Conservation (phyloP, 2,888 invertebrate genomes). For the Eupelmus urozonus region DNA sequence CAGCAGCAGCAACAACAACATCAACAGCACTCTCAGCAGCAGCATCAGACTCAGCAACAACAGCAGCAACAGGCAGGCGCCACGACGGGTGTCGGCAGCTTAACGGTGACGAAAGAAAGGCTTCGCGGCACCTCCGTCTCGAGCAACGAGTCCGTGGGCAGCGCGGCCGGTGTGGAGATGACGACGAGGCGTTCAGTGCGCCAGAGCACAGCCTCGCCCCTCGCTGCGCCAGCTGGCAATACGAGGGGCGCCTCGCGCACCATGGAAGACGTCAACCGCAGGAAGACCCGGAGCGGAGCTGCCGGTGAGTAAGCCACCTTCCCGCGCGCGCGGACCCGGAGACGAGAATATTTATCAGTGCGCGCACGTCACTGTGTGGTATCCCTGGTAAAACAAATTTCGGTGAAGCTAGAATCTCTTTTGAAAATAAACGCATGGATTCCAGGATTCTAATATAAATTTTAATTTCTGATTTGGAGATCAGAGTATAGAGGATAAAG, state of each 20-base stretch:
- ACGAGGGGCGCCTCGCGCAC: conserved; percentile 76
- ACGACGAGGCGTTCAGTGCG: conserved; percentile 74
- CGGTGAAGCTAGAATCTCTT: neutral
- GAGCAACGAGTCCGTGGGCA: conserved; percentile 72
- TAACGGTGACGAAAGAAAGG: conserved; percentile 72
- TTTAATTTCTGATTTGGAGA: too few relatives aligned
- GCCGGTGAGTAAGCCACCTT: conserved; percentile 72
- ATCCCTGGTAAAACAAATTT: conserved; percentile 2
- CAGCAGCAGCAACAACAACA: conserved; percentile 64
- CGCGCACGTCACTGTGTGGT: neutral
- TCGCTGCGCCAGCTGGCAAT: conserved; percentile 76
- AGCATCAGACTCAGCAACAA: conserved; percentile 29
- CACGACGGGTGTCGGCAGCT: neutral
- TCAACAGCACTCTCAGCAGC: conserved; percentile 61
- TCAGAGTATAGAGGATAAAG: too few relatives aligned
- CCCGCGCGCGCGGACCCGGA: neutral
- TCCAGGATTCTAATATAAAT: too few relatives aligned
- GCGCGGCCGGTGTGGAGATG: conserved; percentile 24
- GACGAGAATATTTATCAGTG: conserved; percentile 4
- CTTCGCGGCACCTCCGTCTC: conserved; percentile 74
- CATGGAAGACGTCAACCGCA: conserved; percentile 75
- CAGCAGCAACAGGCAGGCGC: conserved; percentile 31
- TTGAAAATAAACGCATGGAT: too few relatives aligned
- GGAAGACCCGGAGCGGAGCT: conserved; percentile 77
- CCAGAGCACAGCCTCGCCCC: conserved; percentile 74